These are phyloP conservation scores for Galaxea fascicularis DNA, from an alignment of 92 coral and sea anemone species.

Conservation along the genomic window DNA sequence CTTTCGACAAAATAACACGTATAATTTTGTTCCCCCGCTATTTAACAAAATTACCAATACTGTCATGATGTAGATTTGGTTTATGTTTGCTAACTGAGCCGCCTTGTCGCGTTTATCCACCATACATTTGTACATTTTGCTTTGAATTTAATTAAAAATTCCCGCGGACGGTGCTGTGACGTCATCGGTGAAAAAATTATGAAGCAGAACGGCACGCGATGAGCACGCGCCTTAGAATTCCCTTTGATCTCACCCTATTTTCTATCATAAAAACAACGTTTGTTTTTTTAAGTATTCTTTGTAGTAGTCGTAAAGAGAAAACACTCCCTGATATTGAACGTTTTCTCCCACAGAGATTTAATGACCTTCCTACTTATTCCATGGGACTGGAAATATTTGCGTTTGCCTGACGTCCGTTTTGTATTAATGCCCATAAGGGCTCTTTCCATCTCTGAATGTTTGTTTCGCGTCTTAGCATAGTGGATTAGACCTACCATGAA, in stretches of 20 bases:
- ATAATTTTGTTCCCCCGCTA: slow-evolving; percentile 15
- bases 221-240: slow-evolving; percentile 42
- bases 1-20: not conserved
- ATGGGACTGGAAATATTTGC: not conserved
- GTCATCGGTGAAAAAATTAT: slow-evolving; percentile 33
- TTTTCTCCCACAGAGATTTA: not conserved
- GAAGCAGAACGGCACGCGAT: slow-evolving; percentile 64
- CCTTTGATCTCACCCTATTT: not conserved
- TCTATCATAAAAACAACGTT: not conserved
- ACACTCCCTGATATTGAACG: slow-evolving; percentile 10
- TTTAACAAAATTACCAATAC: not conserved
- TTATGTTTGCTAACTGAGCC: slow-evolving; percentile 22
- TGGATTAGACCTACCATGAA: slow-evolving; percentile 21
- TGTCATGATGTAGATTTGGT: not conserved
- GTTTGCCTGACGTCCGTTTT: slow-evolving; percentile 31
- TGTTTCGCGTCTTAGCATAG: not conserved
- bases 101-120: not conserved
- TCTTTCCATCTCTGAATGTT: slow-evolving; percentile 24
- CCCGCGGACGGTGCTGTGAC: slow-evolving; percentile 21
- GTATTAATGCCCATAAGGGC: slow-evolving; percentile 4
- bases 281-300: not conserved
- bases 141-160: slow-evolving; percentile 28
- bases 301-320: slow-evolving; percentile 9
- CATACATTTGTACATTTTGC: not conserved
- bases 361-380: slow-evolving; percentile 10